Conservation (phyloP, 1,140 invertebrate species). For the Anastrepha obliqua region DNA sequence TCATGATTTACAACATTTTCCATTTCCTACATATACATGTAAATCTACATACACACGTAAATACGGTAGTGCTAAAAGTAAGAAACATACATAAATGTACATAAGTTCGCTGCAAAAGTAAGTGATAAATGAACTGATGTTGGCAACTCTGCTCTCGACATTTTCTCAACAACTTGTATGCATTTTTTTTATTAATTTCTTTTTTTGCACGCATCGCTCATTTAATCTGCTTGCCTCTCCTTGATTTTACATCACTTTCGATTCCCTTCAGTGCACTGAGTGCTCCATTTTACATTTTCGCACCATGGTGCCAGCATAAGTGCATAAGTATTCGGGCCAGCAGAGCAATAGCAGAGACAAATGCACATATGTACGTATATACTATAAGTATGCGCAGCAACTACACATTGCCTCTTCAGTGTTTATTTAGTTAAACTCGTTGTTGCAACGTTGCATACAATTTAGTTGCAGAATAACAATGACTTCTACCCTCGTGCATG, state of each 20-base stretch:
- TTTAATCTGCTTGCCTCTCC: neutral
- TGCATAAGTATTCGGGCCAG: too few relatives aligned
- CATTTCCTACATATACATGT: neutral
- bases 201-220: neutral
- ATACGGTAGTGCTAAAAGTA: neutral
- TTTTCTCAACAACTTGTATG: neutral
- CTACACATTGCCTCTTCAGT: neutral
- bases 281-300: neutral
- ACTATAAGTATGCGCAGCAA: neutral
- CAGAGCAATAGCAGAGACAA: too few relatives aligned
- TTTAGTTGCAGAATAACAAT: conserved; percentile 11
- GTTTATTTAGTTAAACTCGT: conserved; percentile 23
- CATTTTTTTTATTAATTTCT: neutral
- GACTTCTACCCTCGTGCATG: neutral
- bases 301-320: neutral
- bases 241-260: neutral
- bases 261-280: conserved; percentile 18
- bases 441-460: conserved; percentile 28
- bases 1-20: neutral
- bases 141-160: neutral
- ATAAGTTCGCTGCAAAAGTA: neutral
- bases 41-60: neutral
- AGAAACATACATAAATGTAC: neutral
- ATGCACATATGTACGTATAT: neutral
- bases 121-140: neutral